A percentile compares a stretch with the other conserved stretches of the same genome.
Conservation (phyloP, 2,888 invertebrate genomes). For the Cepaea hortensis region DNA sequence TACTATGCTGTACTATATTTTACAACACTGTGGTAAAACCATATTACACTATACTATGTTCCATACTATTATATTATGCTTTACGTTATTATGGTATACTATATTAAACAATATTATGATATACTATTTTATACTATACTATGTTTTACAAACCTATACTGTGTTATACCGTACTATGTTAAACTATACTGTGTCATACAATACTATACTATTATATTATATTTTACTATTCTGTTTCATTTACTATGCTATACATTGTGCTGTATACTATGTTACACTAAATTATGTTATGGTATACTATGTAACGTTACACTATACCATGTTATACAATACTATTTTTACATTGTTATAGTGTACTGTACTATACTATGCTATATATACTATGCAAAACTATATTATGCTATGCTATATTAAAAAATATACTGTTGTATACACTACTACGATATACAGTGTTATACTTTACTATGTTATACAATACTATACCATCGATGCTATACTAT, state of each 20-base stretch:
- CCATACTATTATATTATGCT: background rate
- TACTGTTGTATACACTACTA: background rate
- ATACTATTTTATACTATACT: background rate
- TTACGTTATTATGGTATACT: background rate
- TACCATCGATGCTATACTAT: background rate
- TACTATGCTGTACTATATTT: background rate
- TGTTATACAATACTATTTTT: background rate
- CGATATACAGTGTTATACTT: background rate
- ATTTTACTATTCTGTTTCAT: background rate
- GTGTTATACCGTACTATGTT: background rate
- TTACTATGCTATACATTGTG: background rate
- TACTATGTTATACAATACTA: background rate
- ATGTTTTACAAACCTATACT: background rate
- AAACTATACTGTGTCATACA: background rate
- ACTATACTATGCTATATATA: background rate
- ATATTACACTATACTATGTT: background rate
- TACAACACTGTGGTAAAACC: background rate
- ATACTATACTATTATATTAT: conserved; percentile 1
- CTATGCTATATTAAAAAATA: background rate
- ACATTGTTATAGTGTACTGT: background rate
- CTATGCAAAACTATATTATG: background rate
- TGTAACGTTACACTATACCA: background rate
- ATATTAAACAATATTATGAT: background rate
- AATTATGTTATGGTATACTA: background rate
- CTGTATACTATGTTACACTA: background rate